A percentile compares a stretch with the other conserved stretches of the same genome.
Conservation (phyloP, 2,797 vertebrate genomes). For the Gambelia wislizenii region DNA sequence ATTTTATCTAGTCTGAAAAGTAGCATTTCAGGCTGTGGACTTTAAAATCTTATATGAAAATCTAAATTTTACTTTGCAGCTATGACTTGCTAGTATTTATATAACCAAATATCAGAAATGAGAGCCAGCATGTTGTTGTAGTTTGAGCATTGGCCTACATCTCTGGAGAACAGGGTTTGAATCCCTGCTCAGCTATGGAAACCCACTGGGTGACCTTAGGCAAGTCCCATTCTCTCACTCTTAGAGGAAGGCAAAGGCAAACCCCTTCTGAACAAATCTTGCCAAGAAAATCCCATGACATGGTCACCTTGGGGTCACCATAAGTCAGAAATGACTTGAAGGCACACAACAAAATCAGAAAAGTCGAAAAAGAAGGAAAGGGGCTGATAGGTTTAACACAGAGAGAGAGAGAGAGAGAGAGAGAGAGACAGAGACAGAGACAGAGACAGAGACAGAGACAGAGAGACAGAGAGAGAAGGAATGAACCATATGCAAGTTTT, state of each 20-base stretch:
- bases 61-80: background rate
- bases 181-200: no score
- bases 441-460: background rate
- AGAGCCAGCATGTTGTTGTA: no score
- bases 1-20: background rate
- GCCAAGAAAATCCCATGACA: no score
- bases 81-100: constrained; percentile 23
- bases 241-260: no score
- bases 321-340: no score
- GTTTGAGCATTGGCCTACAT: no score
- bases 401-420: background rate
- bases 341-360: no score
- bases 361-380: constrained; percentile 43
- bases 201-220: no score
- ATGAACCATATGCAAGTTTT: constrained; percentile 42
- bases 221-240: no score
- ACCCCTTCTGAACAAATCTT: no score
- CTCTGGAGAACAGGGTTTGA: no score
- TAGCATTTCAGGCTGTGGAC: background rate
- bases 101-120: background rate
- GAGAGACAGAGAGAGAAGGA: background rate
- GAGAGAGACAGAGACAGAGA: background rate
- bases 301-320: no score
- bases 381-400: background rate
- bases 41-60: background rate